Evolutionary conservation across 2,888 invertebrate species (phyloP).

Genomic region (Noctuana brunneofusca): DNA sequence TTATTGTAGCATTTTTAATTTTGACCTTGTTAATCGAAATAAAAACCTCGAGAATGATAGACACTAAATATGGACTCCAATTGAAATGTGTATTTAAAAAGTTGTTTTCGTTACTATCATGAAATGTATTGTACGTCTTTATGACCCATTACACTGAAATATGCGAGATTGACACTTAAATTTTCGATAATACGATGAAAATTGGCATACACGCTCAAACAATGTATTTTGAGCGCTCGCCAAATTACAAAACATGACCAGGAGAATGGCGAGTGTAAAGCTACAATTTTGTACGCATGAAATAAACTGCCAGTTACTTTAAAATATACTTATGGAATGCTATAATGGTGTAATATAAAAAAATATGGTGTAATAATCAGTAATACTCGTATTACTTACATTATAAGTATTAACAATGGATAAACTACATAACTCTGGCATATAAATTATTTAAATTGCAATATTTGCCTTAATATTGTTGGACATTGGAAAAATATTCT

Average conservation of each 20-base stretch:
- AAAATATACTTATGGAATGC: conserved; percentile 23
- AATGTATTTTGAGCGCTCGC: conserved; percentile 35
- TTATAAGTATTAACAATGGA: too few relatives aligned
- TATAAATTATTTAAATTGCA: too few relatives aligned
- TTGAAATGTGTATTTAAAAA: not conserved
- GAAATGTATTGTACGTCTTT: conserved; percentile 26
- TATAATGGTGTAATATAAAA: conserved; percentile 27
- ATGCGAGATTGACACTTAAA: conserved; percentile 34
- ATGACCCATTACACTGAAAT: conserved; percentile 32
- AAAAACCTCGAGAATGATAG: too few relatives aligned
- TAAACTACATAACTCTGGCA: too few relatives aligned
- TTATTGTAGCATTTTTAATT: too few relatives aligned
- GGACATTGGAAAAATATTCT: not conserved
- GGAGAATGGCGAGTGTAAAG: conserved; percentile 28
- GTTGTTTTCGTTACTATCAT: conserved; percentile 24
- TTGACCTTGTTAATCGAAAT: too few relatives aligned
- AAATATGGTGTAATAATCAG: conserved; percentile 4
- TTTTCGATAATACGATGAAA: conserved; percentile 35
- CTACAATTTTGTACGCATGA: conserved; percentile 34
- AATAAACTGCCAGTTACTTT: conserved; percentile 33
- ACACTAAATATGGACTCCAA: not conserved
- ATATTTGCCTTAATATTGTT: too few relatives aligned
- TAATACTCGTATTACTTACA: too few relatives aligned
- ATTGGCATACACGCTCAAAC: conserved; percentile 35
- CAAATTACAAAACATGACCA: conserved; percentile 34